These are phyloP conservation scores for Myrmecophaga tridactyla DNA, from an alignment of 2,113 vertebrate genomes.

Conservation along the genomic window DNA sequence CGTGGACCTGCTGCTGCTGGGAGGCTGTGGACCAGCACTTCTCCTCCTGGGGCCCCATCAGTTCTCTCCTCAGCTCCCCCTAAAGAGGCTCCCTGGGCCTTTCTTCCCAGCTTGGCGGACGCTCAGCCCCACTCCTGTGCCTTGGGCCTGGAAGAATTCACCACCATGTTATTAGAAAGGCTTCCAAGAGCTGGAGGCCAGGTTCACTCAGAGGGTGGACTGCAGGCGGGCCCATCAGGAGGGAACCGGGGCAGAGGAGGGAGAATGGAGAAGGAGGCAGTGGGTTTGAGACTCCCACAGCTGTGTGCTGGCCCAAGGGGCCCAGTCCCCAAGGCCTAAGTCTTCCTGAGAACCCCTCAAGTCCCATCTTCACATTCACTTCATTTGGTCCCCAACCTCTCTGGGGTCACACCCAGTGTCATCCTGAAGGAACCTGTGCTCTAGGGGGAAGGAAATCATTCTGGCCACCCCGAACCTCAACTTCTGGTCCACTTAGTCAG, in stretches of 20 bases:
- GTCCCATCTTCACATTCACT: neutral
- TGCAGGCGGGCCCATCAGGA: neutral
- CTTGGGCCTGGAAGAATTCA: conserved; percentile 17
- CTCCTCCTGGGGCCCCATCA: neutral
- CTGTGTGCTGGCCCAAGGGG: neutral
- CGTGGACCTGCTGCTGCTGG: rapidly evolving
- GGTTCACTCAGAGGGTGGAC: conserved; percentile 62
- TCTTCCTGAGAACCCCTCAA: neutral
- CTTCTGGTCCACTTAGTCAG: neutral
- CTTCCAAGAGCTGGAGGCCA: conserved; percentile 54
- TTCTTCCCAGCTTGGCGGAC: conserved; percentile 42
- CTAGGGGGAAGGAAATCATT: neutral
- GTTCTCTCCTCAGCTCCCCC: neutral
- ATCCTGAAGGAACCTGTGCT: neutral
- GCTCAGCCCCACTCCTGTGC: conserved; percentile 1
- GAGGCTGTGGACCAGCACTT: neutral
- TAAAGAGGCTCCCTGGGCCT: neutral
- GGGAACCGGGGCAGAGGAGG: neutral
- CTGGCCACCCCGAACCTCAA: neutral
- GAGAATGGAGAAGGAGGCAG: neutral
- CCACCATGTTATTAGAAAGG: conserved; percentile 44
- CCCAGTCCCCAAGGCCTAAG: neutral
- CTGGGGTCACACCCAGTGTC: neutral
- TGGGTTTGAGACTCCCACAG: neutral
- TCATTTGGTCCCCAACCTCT: neutral